Evolutionary conservation across 2,888 invertebrate species (phyloP).

Genomic region (Iphiclides podalirius): DNA sequence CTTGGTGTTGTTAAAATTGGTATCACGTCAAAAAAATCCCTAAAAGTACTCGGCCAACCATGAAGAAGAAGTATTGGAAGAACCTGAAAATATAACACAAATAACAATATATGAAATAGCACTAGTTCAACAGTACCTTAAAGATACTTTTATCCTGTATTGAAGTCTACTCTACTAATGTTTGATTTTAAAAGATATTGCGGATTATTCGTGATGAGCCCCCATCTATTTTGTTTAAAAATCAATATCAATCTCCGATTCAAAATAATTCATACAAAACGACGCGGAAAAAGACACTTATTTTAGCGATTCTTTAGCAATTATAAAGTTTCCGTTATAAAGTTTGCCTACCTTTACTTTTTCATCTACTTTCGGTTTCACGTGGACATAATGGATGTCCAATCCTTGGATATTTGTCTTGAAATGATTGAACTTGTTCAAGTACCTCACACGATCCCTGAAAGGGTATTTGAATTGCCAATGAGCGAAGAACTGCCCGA

Average conservation of each 20-base stretch:
- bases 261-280: too few species aligned
- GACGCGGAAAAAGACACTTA: too few species aligned
- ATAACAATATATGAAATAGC: neutral
- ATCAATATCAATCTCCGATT: too few species aligned
- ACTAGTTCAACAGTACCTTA: too few species aligned
- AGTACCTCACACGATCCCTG: slow-evolving; percentile 76
- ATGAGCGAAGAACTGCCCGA: slow-evolving; percentile 83
- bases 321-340: too few species aligned
- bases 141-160: too few species aligned
- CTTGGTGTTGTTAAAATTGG: slow-evolving; percentile 80
- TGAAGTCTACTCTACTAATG: too few species aligned
- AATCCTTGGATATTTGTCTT: slow-evolving; percentile 86
- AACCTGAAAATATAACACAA: slow-evolving; percentile 50
- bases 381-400: slow-evolving; percentile 87
- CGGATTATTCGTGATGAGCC: too few species aligned
- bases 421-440: slow-evolving; percentile 88
- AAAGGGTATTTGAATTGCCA: slow-evolving; percentile 88
- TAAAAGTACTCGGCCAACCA: slow-evolving; percentile 90
- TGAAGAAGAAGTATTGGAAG: slow-evolving; percentile 86
- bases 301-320: too few species aligned
- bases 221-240: too few species aligned
- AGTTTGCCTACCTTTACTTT: slow-evolving; percentile 53
- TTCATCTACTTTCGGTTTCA: slow-evolving; percentile 71
- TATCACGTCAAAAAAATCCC: slow-evolving; percentile 87
- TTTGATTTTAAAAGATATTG: too few species aligned